phyloP scores from a whole-genome alignment of 2,113 vertebrate genomes.

The human (Homo sapiens) region DNA sequence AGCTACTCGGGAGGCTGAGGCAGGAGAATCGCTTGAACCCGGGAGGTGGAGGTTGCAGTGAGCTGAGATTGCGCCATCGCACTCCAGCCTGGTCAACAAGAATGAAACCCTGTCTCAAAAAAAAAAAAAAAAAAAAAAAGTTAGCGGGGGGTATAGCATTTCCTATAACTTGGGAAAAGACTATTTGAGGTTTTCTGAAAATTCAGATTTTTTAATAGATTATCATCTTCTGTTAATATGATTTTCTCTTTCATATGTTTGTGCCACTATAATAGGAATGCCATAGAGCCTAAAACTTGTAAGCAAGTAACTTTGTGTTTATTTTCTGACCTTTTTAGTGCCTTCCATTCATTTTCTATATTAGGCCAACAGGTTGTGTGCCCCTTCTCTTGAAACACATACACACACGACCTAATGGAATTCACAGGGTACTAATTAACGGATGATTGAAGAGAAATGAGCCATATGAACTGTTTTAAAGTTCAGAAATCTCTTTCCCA shows the following conservation, averaged over 20 bases:
- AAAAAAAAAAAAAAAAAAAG: no score
- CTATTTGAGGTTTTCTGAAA: slow-evolving; percentile 36
- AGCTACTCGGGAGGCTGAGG: no score
- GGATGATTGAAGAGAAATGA: slow-evolving; percentile 12
- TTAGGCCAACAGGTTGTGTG: neutral
- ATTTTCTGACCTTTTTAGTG: slow-evolving; percentile 38
- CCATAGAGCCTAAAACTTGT: slow-evolving; percentile 12
- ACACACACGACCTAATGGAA: neutral
- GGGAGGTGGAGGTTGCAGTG: no score
- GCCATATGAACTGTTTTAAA: slow-evolving; percentile 34
- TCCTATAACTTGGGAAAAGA: slow-evolving; percentile 32
- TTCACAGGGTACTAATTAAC: slow-evolving; percentile 17
- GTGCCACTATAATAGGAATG: neutral
- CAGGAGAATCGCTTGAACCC: no score
- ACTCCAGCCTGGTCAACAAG: no score
- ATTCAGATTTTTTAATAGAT: slow-evolving; percentile 5
- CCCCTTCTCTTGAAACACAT: neutral
- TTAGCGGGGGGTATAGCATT: neutral
- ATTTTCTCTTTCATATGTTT: slow-evolving; percentile 28
- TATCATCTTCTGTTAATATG: neutral
- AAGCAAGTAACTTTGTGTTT: slow-evolving; percentile 32
- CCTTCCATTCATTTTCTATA: slow-evolving; percentile 19
- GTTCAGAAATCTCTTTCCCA: slow-evolving; percentile 17
- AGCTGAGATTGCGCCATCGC: no score
- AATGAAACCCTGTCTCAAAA: no score